Conservation (phyloP, 2,113 vertebrate species). For the Strigops habroptila region DNA sequence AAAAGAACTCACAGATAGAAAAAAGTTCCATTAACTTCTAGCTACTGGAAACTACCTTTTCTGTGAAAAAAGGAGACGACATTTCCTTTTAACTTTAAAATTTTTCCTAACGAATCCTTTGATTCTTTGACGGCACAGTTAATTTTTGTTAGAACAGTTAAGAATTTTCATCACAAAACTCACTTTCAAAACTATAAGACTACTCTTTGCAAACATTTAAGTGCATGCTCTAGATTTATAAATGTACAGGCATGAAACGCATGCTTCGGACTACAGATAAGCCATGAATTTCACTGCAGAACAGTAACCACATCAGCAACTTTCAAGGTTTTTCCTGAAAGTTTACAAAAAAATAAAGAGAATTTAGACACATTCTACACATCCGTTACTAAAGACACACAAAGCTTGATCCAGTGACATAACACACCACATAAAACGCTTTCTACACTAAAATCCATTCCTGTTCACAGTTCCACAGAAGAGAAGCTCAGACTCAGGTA, state of each 20-base stretch:
- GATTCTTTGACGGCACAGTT: neutral
- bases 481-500: neutral
- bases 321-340: neutral
- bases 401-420: neutral
- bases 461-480: neutral
- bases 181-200: neutral
- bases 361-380: neutral
- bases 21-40: neutral
- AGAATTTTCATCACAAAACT: neutral
- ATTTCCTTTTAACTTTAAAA: neutral
- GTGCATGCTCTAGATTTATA: neutral
- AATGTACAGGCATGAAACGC: neutral
- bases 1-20: neutral
- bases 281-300: neutral
- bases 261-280: neutral
- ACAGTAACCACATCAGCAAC: neutral
- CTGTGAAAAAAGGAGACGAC: neutral
- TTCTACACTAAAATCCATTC: neutral
- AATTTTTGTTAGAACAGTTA: neutral
- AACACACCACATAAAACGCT: neutral
- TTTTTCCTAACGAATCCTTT: neutral
- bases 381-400: neutral
- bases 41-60: accelerated
- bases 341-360: neutral
- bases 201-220: neutral